Base-by-base conservation (phyloP, 2,797 vertebrate genomes). In the Geotrypetes seraphini region DNA sequence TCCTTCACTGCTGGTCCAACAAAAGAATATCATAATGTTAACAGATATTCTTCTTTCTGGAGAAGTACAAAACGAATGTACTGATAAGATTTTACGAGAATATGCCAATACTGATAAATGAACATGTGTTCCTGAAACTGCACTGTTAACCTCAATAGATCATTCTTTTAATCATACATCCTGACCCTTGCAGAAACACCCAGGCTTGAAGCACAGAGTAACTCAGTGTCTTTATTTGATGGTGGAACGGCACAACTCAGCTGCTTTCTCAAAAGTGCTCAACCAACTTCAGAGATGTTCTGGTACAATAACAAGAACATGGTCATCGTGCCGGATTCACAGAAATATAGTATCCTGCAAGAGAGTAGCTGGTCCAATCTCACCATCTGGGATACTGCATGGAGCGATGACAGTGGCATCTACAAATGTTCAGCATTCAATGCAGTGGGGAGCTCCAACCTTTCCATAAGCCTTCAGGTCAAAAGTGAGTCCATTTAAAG, bases 391-490 rank as follows among this genome's bases (percentile, higher is more conserved):
- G 80, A 87, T 6, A 66, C 81, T 0, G 79, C 89, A 25, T 83
- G 84, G 50, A 47, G 33, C 3, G 57, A 16, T n/a, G 90, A 91
- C 48, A 60, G 78, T 0, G 92, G 90, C n/a, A 54, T 62, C 30
- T 94, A 91, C 73, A 86, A 73, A 47, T 94, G 91, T 18, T 25
- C 75, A 7, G 86, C 87, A 0, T 62, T 39, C 47, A 96, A 91
- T 1, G 84, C 87, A 1, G 71, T 93, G 30, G 92, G 92, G 58
- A 84, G 72, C 10, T 63, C 81, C 16, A 84, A 87, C 39, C 66
- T 67, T 40, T 69, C 76, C 3, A 54, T 93, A 59, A 75, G 53
- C 18, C 66, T 96, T 39, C 59, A 70, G 19, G 81, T 93, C 29
- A 86, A 86, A 19, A 84, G 92, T 94, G 77, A 77, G 85, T 57